phyloP scores from a whole-genome alignment of 2,797 vertebrate genomes.

The Pterois miles region DNA sequence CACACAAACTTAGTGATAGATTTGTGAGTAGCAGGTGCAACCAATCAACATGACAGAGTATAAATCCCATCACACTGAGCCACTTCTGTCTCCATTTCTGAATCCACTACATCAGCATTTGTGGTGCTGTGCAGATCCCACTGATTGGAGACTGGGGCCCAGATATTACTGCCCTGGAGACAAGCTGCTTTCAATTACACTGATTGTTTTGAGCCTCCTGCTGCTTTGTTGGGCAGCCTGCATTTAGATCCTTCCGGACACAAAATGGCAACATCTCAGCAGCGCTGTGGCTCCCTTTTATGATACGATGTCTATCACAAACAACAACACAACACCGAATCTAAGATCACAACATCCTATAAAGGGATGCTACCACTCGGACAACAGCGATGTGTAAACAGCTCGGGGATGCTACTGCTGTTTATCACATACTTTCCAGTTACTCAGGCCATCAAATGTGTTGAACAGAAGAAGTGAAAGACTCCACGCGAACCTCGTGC shows the following conservation, averaged over 20 bases:
- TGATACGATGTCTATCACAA: slow-evolving; percentile 47
- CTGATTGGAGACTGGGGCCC: slow-evolving; percentile 54
- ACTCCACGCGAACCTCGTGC: slow-evolving; percentile 65
- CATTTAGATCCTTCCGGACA: slow-evolving; percentile 50
- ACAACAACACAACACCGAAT: slow-evolving; percentile 19
- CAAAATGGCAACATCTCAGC: slow-evolving; percentile 48
- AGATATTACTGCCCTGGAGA: slow-evolving; percentile 72
- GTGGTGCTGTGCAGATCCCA: slow-evolving; percentile 43
- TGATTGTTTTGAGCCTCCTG: slow-evolving; percentile 72
- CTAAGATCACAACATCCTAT: slow-evolving; percentile 35
- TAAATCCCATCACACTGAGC: slow-evolving; percentile 32
- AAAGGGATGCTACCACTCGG: slow-evolving; percentile 41
- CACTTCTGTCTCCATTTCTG: slow-evolving; percentile 42
- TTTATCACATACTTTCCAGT: slow-evolving; percentile 75
- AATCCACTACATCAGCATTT: slow-evolving; percentile 42
- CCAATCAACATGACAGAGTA: slow-evolving; percentile 1
- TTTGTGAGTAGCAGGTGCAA: background rate
- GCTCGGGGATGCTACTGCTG: slow-evolving; percentile 58
- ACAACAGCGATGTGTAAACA: slow-evolving; percentile 69
- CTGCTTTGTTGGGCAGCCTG: slow-evolving; percentile 51
- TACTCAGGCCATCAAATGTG: slow-evolving; percentile 76
- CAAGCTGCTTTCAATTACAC: slow-evolving; percentile 75
- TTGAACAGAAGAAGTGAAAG: slow-evolving; percentile 60
- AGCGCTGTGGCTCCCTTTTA: slow-evolving; percentile 36
- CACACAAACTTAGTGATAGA: background rate